Evolutionary conservation across 2,797 vertebrate species (phyloP).

Genomic region (Pseudochirops corinnae): DNA sequence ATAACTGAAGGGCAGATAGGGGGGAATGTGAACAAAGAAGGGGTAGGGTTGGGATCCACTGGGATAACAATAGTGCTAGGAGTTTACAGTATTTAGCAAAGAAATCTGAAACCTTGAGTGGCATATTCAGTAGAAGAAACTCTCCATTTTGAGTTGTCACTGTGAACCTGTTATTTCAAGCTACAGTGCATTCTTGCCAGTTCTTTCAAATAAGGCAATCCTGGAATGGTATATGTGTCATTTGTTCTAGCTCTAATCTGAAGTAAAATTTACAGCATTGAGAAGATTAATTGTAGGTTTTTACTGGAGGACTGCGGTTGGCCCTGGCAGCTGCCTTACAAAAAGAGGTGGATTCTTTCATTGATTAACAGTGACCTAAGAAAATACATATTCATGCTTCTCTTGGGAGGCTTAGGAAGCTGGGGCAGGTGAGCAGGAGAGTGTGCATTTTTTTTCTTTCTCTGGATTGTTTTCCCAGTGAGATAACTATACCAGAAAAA

Average conservation of each 20-base stretch:
- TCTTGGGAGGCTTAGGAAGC: slow-evolving; percentile 65
- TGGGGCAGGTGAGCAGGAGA: slow-evolving; percentile 50
- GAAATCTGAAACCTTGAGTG: slow-evolving; percentile 45
- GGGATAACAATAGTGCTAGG: neutral
- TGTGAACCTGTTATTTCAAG: slow-evolving; percentile 72
- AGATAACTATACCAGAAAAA: slow-evolving; percentile 63
- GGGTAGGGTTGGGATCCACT: neutral
- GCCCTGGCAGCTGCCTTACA: slow-evolving; percentile 75
- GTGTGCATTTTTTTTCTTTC: slow-evolving; percentile 66
- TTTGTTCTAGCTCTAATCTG: slow-evolving; percentile 76
- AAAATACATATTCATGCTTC: slow-evolving; percentile 62
- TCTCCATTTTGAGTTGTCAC: slow-evolving; percentile 38
- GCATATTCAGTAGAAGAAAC: slow-evolving; percentile 57
- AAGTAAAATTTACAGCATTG: slow-evolving; percentile 81
- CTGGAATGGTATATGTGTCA: slow-evolving; percentile 81
- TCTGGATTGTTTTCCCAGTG: slow-evolving; percentile 74
- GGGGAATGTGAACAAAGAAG: neutral
- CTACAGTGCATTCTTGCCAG: slow-evolving; percentile 76
- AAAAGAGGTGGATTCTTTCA: slow-evolving; percentile 71
- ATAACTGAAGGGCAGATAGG: neutral
- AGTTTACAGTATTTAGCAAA: slow-evolving; percentile 24
- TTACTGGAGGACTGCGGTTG: slow-evolving; percentile 73
- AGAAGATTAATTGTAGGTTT: slow-evolving; percentile 78
- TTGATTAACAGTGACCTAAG: slow-evolving; percentile 77
- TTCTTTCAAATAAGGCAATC: slow-evolving; percentile 75